phyloP scores from a whole-genome alignment of 2,797 vertebrate species.

The Parauchenoglanis ngamensis region DNA sequence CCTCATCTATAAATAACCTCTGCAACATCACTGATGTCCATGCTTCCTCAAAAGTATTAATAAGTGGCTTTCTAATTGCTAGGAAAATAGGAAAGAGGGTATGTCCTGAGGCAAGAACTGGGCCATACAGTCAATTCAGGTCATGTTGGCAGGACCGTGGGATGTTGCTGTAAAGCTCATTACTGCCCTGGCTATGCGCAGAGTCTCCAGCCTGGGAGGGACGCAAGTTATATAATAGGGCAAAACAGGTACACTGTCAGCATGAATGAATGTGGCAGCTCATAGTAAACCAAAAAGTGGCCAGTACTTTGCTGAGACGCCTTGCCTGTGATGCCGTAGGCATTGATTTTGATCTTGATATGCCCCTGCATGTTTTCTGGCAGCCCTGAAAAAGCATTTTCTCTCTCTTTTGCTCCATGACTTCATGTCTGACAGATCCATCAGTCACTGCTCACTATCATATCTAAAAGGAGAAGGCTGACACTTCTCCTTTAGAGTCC shows the following conservation, averaged over 20 bases:
- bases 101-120: not conserved
- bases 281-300: constrained; percentile 13
- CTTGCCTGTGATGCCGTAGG: constrained; percentile 28
- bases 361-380: constrained; percentile 51
- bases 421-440: constrained; percentile 69
- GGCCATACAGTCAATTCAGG: constrained; percentile 15
- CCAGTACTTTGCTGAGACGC: not conserved
- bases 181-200: constrained; percentile 27
- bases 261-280: constrained; percentile 22
- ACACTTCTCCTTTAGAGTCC: constrained; percentile 62
- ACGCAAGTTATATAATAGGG: constrained; percentile 35
- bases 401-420: constrained; percentile 54
- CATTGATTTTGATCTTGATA: constrained; percentile 65
- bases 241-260: constrained; percentile 35
- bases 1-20: constrained; percentile 32
- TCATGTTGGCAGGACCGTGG: constrained; percentile 22
- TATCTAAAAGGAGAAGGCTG: constrained; percentile 64
- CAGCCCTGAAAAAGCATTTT: constrained; percentile 61
- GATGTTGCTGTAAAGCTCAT: constrained; percentile 29
- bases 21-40: not conserved
- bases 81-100: constrained; percentile 10
- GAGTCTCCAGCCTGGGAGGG: constrained; percentile 25
- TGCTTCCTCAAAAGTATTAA: constrained; percentile 17
- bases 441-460: constrained; percentile 68
- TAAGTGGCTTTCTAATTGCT: constrained; percentile 27